phyloP scores from a whole-genome alignment of 1,140 invertebrate genomes.

The Leptinotarsa lineolata region DNA sequence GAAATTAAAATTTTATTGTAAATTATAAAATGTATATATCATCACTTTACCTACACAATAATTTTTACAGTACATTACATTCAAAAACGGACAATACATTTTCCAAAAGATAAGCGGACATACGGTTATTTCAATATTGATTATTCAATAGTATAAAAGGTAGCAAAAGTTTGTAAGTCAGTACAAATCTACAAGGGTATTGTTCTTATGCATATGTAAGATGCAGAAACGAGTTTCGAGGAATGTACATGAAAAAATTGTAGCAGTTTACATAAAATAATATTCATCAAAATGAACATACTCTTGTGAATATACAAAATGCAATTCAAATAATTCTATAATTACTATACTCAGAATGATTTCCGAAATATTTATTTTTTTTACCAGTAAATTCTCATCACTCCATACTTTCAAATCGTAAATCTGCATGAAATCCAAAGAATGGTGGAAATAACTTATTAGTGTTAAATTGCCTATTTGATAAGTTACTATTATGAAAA shows the following conservation, averaged over 20 bases:
- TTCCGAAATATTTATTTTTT: no score
- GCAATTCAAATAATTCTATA: no score
- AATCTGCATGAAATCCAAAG: no score
- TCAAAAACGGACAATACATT: constrained; percentile 14
- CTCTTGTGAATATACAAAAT: no score
- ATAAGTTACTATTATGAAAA: no score
- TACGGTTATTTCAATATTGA: background rate
- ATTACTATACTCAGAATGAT: no score
- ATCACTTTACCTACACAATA: constrained; percentile 21
- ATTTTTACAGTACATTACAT: constrained; percentile 7
- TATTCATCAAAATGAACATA: no score
- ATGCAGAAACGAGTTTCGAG: background rate
- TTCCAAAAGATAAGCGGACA: constrained; percentile 1
- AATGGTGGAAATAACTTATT: no score
- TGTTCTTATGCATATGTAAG: background rate
- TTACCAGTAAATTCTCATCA: no score
- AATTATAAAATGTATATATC: constrained; percentile 21
- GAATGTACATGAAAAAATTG: background rate
- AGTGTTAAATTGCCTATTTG: no score
- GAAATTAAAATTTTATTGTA: constrained; percentile 8
- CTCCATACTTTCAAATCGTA: no score
- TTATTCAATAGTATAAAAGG: background rate
- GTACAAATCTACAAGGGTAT: background rate
- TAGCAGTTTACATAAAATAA: no score
- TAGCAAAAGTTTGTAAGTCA: background rate